Conservation (phyloP, 2,888 invertebrate genomes). For the Tetrapedia diversipes region DNA sequence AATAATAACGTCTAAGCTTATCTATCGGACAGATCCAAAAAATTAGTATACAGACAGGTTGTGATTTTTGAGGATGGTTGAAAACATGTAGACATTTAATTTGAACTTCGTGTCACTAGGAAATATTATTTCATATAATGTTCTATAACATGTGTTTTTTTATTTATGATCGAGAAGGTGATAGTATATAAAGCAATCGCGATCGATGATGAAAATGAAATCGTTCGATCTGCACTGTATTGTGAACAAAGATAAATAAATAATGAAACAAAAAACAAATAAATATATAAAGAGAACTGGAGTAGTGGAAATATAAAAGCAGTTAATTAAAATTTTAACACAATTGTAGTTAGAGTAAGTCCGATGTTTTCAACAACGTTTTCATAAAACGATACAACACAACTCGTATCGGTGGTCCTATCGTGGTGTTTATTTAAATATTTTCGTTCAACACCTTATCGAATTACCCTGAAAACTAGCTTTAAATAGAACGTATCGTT, state of each 20-base stretch:
- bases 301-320: too few species aligned
- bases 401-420: neutral
- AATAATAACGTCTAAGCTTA: slow-evolving; percentile 38
- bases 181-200: slow-evolving; percentile 49
- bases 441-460: slow-evolving; percentile 1
- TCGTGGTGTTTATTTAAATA: neutral
- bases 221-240: neutral
- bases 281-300: too few species aligned
- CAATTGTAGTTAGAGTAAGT: slow-evolving; percentile 8
- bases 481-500: neutral
- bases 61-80: neutral
- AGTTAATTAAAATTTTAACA: too few species aligned
- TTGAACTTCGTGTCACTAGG: neutral
- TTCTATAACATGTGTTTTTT: too few species aligned
- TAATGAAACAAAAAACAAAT: neutral
- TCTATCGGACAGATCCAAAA: slow-evolving; percentile 45
- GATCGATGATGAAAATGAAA: slow-evolving; percentile 8
- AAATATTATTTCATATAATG: too few species aligned
- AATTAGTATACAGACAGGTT: slow-evolving; percentile 27
- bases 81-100: neutral
- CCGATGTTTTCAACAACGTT: neutral
- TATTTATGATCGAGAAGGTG: too few species aligned
- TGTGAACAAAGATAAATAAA: neutral
- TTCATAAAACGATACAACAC: neutral
- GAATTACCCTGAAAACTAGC: neutral